phyloP scores from a whole-genome alignment of 2,888 invertebrate genomes.

The Carpatolechia fugitivella region DNA sequence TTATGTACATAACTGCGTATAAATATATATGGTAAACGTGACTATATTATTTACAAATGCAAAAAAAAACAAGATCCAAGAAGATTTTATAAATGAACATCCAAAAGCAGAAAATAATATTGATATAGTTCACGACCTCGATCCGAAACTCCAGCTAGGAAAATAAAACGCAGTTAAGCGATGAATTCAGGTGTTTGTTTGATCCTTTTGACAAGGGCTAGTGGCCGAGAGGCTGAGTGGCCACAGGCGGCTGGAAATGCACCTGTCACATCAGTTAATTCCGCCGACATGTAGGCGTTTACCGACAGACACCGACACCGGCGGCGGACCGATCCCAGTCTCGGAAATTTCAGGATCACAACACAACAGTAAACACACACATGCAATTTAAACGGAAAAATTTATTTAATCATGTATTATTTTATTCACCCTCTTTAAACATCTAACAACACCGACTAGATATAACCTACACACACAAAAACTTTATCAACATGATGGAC shows the following conservation, averaged over 20 bases:
- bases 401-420: not conserved
- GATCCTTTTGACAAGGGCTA: constrained; percentile 22
- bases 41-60: too few relatives aligned
- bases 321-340: not conserved
- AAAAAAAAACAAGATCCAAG: too few relatives aligned
- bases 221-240: constrained; percentile 9
- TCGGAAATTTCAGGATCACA: not conserved
- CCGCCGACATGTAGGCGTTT: constrained; percentile 20
- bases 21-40: too few relatives aligned
- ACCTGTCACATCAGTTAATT: constrained; percentile 35
- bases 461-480: not conserved
- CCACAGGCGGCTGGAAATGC: constrained; percentile 23
- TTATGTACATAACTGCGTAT: too few relatives aligned
- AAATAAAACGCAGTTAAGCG: not conserved
- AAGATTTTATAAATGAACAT: too few relatives aligned
- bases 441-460: not conserved
- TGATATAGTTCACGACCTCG: not conserved
- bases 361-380: constrained; percentile 19
- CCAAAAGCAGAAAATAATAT: too few relatives aligned
- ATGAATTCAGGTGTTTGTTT: constrained; percentile 22
- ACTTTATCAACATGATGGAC: not conserved
- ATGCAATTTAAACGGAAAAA: constrained; percentile 15
- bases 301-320: not conserved
- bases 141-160: not conserved
- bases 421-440: not conserved